These are phyloP conservation scores for Actinopyga echinites DNA, from an alignment of 53 echinoderm and acorn worm species.

Conservation along the genomic window DNA sequence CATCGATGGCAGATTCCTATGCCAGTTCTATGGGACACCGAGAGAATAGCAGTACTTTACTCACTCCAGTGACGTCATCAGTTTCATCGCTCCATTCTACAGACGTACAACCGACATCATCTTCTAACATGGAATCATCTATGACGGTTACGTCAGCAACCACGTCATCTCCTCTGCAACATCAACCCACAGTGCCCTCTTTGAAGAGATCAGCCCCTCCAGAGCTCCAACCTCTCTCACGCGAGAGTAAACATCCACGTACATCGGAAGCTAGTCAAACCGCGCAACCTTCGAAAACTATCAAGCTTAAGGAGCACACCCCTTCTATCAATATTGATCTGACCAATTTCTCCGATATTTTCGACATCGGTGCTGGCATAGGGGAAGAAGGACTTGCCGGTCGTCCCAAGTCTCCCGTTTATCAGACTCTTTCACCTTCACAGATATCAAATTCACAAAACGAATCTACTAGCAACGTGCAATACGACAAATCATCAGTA, in stretches of 20 bases:
- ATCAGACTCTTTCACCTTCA: constrained; percentile 68
- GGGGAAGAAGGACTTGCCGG: constrained; percentile 88
- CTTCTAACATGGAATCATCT: not conserved
- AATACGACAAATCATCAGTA: not conserved
- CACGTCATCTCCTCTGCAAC: constrained; percentile 20
- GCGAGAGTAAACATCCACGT: not conserved
- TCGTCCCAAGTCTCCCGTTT: constrained; percentile 83
- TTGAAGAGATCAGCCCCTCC: constrained; percentile 58
- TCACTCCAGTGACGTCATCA: constrained; percentile 19
- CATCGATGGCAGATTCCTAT: constrained; percentile 1
- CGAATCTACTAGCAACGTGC: not conserved
- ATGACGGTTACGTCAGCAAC: not conserved
- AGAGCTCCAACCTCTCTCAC: constrained; percentile 52
- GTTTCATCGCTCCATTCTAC: not conserved
- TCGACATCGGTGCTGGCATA: constrained; percentile 74
- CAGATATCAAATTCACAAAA: not conserved
- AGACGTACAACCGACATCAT: not conserved
- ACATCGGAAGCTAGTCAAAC: not conserved
- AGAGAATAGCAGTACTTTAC: not conserved
- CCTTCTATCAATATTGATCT: constrained; percentile 84
- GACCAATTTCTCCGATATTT: constrained; percentile 83
- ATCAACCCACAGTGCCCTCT: not conserved
- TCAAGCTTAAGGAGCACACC: constrained; percentile 71
- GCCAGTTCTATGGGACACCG: not conserved
- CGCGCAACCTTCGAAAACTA: constrained; percentile 34